These are phyloP conservation scores for Drosophila meridiana DNA, from an alignment of 2,888 invertebrate genomes.

Conservation along the genomic window DNA sequence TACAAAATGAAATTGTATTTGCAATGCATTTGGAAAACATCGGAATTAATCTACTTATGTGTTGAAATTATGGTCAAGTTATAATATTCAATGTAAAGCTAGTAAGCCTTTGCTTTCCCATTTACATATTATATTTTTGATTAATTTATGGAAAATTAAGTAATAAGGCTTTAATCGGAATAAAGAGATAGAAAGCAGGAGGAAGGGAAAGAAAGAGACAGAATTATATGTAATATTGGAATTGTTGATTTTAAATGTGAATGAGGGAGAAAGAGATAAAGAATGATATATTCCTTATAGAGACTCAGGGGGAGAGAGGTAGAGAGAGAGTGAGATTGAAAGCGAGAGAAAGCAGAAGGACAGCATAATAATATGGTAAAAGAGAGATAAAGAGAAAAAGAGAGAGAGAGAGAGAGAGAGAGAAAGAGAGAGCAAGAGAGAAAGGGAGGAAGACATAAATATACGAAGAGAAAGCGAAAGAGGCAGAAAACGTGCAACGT, in stretches of 20 bases:
- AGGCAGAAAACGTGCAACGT: neutral
- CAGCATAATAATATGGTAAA: too few species aligned
- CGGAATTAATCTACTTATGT: constrained; percentile 1
- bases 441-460: neutral
- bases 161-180: neutral
- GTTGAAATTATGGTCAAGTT: constrained; percentile 1
- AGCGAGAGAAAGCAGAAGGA: neutral
- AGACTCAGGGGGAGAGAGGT: neutral
- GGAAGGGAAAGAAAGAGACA: neutral
- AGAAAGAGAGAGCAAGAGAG: neutral
- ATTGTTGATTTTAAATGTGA: neutral
- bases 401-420: neutral
- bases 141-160: neutral
- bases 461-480: neutral
- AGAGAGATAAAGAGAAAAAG: neutral
- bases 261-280: neutral
- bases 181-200: neutral
- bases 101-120: neutral
- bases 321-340: neutral
- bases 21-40: neutral
- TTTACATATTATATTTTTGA: constrained; percentile 1
- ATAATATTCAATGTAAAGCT: neutral
- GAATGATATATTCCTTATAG: neutral
- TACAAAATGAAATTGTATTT: neutral
- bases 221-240: too few species aligned